These are phyloP conservation scores for Latrodectus elegans DNA, from an alignment of 2,888 invertebrate species.

Conservation along the genomic window DNA sequence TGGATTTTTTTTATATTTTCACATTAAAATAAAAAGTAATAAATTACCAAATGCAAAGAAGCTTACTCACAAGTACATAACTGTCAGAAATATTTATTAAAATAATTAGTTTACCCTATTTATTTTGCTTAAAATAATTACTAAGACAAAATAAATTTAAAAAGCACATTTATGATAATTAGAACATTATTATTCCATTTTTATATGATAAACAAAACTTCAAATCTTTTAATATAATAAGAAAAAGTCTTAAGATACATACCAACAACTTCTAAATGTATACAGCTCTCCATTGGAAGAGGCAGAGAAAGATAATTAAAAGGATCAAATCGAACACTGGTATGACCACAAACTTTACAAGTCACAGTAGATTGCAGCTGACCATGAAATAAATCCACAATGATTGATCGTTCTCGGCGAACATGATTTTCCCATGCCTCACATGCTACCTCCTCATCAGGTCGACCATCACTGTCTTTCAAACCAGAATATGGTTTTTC, in stretches of 20 bases:
- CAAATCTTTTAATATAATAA: no score
- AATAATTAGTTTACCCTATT: no score
- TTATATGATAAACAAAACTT: no score
- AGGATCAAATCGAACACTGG: conserved; percentile 92
- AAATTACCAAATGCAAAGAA: no score
- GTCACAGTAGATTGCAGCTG: conserved; percentile 91
- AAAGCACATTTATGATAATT: no score
- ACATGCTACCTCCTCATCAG: conserved; percentile 81
- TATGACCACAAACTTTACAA: conserved; percentile 87
- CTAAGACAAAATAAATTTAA: no score
- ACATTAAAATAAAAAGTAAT: no score
- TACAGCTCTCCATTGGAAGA: conserved; percentile 90
- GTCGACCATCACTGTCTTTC: conserved; percentile 85
- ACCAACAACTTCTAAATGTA: conserved; percentile 86
- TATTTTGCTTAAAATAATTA: no score
- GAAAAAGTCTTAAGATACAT: conserved; percentile 70
- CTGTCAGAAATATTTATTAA: no score
- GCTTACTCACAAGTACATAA: no score
- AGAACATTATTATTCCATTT: no score
- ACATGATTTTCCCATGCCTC: conserved; percentile 89
- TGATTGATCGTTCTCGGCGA: conserved; percentile 87
- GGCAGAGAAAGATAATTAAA: conserved; percentile 93
- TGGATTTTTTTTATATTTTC: no score
- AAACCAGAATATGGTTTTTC: conserved; percentile 83
- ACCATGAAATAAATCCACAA: conserved; percentile 93